Percentiles rank a stretch among this genome's conserved stretches.
Evolutionary conservation across 2,888 invertebrate genomes (phyloP).

Genomic region (Nasonovia ribisnigri): DNA sequence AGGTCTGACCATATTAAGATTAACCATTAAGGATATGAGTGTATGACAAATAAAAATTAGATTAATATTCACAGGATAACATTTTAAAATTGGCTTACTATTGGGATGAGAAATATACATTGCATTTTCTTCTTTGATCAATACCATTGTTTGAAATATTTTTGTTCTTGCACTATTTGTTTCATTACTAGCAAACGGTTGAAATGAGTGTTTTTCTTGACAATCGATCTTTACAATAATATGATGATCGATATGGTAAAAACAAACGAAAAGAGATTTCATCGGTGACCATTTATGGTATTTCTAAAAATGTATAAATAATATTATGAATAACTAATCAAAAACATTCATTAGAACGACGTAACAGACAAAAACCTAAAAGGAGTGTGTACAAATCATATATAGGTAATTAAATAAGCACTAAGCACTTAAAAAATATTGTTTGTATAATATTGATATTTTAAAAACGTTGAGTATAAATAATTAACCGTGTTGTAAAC

Average conservation of each 20-base stretch:
- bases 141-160: slow-evolving; percentile 68
- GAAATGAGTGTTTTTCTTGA: slow-evolving; percentile 79
- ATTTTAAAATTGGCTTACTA: not conserved
- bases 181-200: slow-evolving; percentile 80
- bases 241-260: slow-evolving; percentile 77
- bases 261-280: slow-evolving; percentile 74
- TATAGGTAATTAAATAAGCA: not conserved
- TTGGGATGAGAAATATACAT: not conserved
- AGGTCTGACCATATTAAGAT: not conserved
- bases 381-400: not conserved
- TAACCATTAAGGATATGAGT: not conserved
- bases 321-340: not conserved
- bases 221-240: slow-evolving; percentile 81
- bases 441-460: not conserved
- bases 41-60: not conserved
- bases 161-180: slow-evolving; percentile 81
- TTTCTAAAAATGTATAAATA: slow-evolving; percentile 71
- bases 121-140: slow-evolving; percentile 57
- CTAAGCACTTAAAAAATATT: not conserved
- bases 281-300: slow-evolving; percentile 81
- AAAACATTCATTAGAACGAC: not conserved
- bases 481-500: not conserved
- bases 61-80: too few species aligned
- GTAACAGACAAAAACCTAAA: not conserved
- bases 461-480: not conserved